Evolutionary conservation across 2,888 invertebrate genomes (phyloP), one percentile per base, ranked within the genome.

Genomic region (Aphrophora alni): DNA sequence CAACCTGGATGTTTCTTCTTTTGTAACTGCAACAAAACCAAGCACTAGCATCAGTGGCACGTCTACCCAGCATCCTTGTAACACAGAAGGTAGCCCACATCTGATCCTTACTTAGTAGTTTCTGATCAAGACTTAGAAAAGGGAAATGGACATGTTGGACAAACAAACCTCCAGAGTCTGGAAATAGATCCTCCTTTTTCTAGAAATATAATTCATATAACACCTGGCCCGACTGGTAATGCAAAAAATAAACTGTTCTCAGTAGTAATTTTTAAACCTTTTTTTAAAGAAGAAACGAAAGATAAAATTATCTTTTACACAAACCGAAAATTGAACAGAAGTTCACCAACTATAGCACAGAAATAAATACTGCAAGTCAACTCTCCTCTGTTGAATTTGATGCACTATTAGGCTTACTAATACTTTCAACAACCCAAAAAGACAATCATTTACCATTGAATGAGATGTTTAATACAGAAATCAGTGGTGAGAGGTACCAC

Each of bases 401-500:
- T 38, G n/a, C 74, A 14, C 24, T 74, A 0, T 27, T 77, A 69
- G 24, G 26, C 10, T 1, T 71, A 27, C 38, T 77, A 10, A 12
- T 68, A 28, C 26, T 77, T 68, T 77, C 27, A 17, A 33, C 77
- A 17, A 69, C 33, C 5, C 28, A 77, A 77, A 77, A 77, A 21
- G 77, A 77, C 68, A 77, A 24, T 75, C 44, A 51, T 8, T 10
- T 44, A 24, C 75, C 75, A n/a, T 77, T 33, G 8, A 27, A 24
- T n/a, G 77, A 82, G 74, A 12, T 78, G 17, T 77, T 76, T 25
- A 51, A 69, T 44, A 25, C 27, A 77, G 44, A 80, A 24, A 38
- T 77, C 25, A 38, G 51, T 75, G 75, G 75, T 4, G 38, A 7
- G 25, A 75, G 75, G 44, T 76, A 74, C 17, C 28, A 51, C 24